A percentile compares a stretch with the other conserved stretches of the same genome.
Evolutionary conservation across 2,888 invertebrate species (phyloP).

Genomic region (Ochropleura plecta): DNA sequence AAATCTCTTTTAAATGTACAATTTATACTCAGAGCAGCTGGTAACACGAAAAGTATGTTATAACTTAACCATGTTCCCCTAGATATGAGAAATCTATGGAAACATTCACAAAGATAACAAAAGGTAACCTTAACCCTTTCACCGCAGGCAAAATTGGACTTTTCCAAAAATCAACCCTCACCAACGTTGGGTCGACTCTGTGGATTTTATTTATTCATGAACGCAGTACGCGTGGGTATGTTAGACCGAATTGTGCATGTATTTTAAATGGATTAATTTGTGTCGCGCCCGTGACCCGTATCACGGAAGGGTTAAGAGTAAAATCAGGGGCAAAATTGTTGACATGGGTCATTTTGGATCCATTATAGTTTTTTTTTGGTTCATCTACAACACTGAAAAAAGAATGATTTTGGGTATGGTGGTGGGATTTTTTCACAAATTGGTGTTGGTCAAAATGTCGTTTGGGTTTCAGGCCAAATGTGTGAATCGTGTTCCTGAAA

Average conservation of each 20-base stretch:
- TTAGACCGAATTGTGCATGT: slow-evolving; percentile 74
- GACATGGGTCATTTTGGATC: slow-evolving; percentile 69
- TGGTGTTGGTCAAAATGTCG: slow-evolving; percentile 34
- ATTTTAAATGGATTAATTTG: slow-evolving; percentile 83
- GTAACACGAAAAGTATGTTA: slow-evolving; percentile 14
- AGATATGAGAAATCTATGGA: slow-evolving; percentile 30
- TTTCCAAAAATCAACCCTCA: slow-evolving; percentile 67
- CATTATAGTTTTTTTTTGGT: slow-evolving; percentile 55
- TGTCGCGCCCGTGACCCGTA: slow-evolving; percentile 75
- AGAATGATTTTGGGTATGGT: slow-evolving; percentile 47
- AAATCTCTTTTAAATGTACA: not conserved
- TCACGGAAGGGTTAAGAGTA: slow-evolving; percentile 71
- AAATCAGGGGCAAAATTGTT: slow-evolving; percentile 70
- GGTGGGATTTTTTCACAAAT: slow-evolving; percentile 50
- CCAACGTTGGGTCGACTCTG: slow-evolving; percentile 65
- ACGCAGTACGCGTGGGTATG: slow-evolving; percentile 63
- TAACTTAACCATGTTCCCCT: slow-evolving; percentile 7
- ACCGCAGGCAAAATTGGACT: slow-evolving; percentile 64
- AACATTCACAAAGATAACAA: slow-evolving; percentile 47
- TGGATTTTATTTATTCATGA: slow-evolving; percentile 76
- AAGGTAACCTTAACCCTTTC: slow-evolving; percentile 60
- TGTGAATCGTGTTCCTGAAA: slow-evolving; percentile 16
- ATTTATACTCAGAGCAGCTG: slow-evolving; percentile 10
- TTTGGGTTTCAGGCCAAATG: slow-evolving; percentile 16
- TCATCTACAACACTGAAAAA: slow-evolving; percentile 44